Percentiles rank a stretch among this genome's conserved stretches.
phyloP scores from a whole-genome alignment of 2,113 vertebrate genomes.

The Carassius carassius region DNA sequence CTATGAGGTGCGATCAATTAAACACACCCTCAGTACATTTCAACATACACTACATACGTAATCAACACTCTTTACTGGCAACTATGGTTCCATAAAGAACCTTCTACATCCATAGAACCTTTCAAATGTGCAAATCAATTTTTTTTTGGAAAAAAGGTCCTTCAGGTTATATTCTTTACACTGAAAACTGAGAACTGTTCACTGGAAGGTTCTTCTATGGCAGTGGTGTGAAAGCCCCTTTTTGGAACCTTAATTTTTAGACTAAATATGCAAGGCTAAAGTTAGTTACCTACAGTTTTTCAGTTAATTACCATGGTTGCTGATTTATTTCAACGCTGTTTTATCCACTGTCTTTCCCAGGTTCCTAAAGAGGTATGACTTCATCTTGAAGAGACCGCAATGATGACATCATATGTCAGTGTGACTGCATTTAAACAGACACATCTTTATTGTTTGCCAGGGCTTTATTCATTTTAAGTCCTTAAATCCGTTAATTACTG shows the following conservation, averaged over 20 bases:
- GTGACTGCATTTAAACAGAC: background rate
- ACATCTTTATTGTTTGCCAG: background rate
- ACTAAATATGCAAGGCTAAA: background rate
- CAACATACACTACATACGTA: background rate
- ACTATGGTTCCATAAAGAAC: background rate
- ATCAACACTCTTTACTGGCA: background rate
- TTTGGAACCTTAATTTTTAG: background rate
- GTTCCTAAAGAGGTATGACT: conserved; percentile 87
- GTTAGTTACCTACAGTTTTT: too few species aligned
- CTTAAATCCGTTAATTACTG: too few species aligned
- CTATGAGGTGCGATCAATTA: conserved; percentile 82
- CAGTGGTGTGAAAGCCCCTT: background rate
- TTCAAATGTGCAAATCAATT: background rate
- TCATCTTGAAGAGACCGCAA: background rate
- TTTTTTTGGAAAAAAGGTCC: background rate
- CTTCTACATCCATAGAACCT: background rate
- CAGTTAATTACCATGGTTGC: background rate
- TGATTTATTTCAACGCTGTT: background rate
- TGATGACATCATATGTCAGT: background rate
- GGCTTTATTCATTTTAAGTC: background rate
- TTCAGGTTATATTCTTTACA: background rate
- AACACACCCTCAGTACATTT: background rate
- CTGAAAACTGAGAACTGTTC: background rate
- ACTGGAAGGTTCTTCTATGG: background rate
- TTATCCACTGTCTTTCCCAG: conserved; percentile 62